Evolutionary conservation across 2,113 vertebrate species (phyloP).

Genomic region (Gopherus flavomarginatus): DNA sequence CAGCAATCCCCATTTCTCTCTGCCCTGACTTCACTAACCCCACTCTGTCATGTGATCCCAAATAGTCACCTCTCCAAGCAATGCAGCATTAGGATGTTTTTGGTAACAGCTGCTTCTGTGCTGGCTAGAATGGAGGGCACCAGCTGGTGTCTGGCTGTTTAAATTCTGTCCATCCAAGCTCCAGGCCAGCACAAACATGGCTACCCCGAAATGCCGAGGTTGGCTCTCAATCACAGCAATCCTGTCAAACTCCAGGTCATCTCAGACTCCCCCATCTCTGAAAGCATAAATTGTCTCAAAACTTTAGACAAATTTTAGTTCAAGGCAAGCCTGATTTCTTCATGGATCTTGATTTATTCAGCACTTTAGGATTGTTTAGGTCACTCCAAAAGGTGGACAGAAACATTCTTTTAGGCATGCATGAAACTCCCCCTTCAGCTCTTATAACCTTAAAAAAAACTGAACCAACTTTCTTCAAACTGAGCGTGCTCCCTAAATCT

Average conservation of each 20-base stretch:
- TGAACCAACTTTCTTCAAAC: constrained; percentile 45
- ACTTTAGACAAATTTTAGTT: constrained; percentile 26
- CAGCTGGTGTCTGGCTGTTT: constrained; percentile 60
- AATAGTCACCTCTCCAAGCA: neutral
- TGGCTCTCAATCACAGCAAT: neutral
- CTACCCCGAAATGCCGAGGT: constrained; percentile 27
- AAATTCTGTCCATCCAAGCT: constrained; percentile 56
- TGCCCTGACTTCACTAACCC: neutral
- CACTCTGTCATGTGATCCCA: fast-evolving
- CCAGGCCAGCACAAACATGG: constrained; percentile 40
- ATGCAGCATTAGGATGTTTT: neutral
- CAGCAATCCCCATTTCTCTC: neutral
- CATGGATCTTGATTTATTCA: constrained; percentile 58
- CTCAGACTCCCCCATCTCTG: constrained; percentile 1
- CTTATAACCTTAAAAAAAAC: constrained; percentile 46
- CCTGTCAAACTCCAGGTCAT: constrained; percentile 34
- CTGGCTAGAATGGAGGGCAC: constrained; percentile 25
- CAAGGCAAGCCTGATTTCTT: constrained; percentile 54
- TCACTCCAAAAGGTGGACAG: constrained; percentile 31
- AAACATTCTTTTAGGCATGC: constrained; percentile 50
- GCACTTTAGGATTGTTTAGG: constrained; percentile 53
- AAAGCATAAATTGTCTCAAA: neutral
- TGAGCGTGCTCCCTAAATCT: constrained; percentile 50
- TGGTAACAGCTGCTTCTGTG: neutral
- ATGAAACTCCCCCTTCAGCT: constrained; percentile 62